Base-by-base conservation (phyloP, 92 coral and sea anemone genomes). In the Palythoa grandis region DNA sequence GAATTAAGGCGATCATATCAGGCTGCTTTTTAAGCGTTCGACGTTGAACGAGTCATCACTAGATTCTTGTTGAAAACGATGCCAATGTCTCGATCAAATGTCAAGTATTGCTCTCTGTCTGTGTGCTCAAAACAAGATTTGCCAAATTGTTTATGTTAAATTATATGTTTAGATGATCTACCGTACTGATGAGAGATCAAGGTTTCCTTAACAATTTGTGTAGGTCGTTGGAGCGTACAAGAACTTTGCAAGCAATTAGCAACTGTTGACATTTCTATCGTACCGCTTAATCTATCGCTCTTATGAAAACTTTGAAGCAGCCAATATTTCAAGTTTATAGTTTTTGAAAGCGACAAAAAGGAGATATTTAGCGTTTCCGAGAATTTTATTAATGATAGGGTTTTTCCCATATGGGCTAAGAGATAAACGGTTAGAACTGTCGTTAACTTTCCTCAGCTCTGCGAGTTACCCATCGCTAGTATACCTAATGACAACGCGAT, bases 181-280 rank as follows among this genome's bases (percentile, higher is more conserved):
- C 48, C 47, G 43, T 15, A 22, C 25, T 13, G 67, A 24, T 52
- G 85, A 47, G 20, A 78, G 70, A 65, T 52, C 61, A 80, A 66
- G 85, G 35, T 67, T 29, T 66, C 52, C 12, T 80, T 80, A 48
- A 66, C 58, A 80, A 47, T 19, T 50, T 38, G 39, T 43, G 43
- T 15, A 48, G 61, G 43, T 80, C 74, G 74, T 80, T 65, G 61
- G 47, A n/a, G 85, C 74, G 65, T 66, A 20, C 47, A 25, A 47
- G 43, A 80, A 48, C 85, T 52, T 54, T 65, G 39, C 74, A 48
- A 66, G 52, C 74, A 67, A 80, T 80, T 8, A 52, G 48, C 5
- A 22, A 63, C 73, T 65, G 60, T 80, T 80, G 85, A 80, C 85
- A 80, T 80, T 25, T 0, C 23, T 66, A 48, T 80, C 74, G 65